Evolutionary conservation across 53 echinoderm and acorn worm genomes (phyloP), one percentile per base, ranked within the genome.

Genomic region (Actinopyga echinites): DNA sequence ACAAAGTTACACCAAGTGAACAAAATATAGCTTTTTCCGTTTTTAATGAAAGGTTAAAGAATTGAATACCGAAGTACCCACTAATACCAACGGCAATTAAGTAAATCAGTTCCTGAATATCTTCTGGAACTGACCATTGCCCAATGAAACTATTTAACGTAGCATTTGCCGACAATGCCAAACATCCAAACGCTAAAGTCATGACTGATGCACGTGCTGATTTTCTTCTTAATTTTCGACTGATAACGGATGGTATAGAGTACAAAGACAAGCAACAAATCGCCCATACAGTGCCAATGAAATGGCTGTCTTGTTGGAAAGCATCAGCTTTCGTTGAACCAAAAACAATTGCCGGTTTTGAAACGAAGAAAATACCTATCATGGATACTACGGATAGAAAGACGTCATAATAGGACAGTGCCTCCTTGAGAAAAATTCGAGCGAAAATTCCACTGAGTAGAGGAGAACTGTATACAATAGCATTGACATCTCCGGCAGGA

Each of bases 391-490:
- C 31, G 8, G 68, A 36, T 32, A 68, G 8, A 19, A 68, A 34
- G 40, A 21, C 40, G 9, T 68, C 68, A 12, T 36, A 34, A 21
- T 23, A 68, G 40, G 23, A n/a, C 2, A 68, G 32, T 36, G 1
- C 7, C 38, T 68, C 68, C 34, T 68, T 68, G 34, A 68, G 40
- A 20, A 68, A 68, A 34, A 68, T 68, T 38, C 68, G 38, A 12
- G 68, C 68, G 11, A 33, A 22, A 19, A 68, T 23, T 36, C 68
- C 68, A 2, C 68, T 68, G 0, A 67, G n/a, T 0, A 37, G 21
- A 21, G 68, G 68, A 17, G 37, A 19, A 20, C 68, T 68, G 68
- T 32, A 68, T 10, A 67, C n/a, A 6, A 67, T 67, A 33, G 68
- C 68, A 37, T 22, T 67, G 30, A 37, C 68, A 67, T 67, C 68